Percentiles rank a stretch among this genome's conserved stretches.
Evolutionary conservation across 2,113 vertebrate species (phyloP).

Genomic region (Ceyx margarethae): DNA sequence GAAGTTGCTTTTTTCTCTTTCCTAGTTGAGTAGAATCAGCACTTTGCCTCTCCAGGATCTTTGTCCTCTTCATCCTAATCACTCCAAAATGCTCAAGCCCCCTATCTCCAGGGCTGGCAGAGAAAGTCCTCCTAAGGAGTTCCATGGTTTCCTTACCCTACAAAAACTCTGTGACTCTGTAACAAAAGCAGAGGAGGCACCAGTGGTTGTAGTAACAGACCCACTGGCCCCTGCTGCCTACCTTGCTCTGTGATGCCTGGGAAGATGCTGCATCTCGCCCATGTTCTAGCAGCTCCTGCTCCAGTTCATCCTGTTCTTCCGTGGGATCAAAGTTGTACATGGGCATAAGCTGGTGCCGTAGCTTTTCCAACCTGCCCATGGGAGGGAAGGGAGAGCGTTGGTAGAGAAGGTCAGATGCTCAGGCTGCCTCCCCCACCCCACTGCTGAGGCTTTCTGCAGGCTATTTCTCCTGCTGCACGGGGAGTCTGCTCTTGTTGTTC

Average conservation of each 20-base stretch:
- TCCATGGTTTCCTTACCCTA: not conserved
- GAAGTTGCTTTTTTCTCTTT: not conserved
- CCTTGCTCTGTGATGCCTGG: conserved; percentile 67
- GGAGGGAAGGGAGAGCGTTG: not conserved
- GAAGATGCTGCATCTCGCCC: conserved; percentile 81
- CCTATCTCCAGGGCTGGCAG: not conserved
- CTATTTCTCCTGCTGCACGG: not conserved
- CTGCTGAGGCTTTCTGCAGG: not conserved
- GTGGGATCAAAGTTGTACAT: conserved; percentile 99
- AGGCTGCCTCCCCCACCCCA: not conserved
- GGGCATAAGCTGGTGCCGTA: conserved; percentile 97
- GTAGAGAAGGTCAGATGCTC: not conserved
- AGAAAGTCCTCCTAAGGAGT: not conserved
- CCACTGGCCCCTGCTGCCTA: not conserved
- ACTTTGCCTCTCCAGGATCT: not conserved
- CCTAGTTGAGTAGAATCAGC: not conserved
- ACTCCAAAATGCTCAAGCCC: not conserved
- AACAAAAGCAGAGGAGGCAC: not conserved
- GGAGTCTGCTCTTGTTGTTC: not conserved
- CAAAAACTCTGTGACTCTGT: not conserved
- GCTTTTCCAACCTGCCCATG: conserved; percentile 88
- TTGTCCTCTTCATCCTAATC: not conserved
- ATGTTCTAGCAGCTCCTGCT: conserved; percentile 94
- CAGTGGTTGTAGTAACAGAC: not conserved
- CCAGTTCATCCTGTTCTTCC: conserved; percentile 95